Evolutionary conservation across 1,140 invertebrate species (phyloP).

Genomic region (Solenopsis fugax): DNA sequence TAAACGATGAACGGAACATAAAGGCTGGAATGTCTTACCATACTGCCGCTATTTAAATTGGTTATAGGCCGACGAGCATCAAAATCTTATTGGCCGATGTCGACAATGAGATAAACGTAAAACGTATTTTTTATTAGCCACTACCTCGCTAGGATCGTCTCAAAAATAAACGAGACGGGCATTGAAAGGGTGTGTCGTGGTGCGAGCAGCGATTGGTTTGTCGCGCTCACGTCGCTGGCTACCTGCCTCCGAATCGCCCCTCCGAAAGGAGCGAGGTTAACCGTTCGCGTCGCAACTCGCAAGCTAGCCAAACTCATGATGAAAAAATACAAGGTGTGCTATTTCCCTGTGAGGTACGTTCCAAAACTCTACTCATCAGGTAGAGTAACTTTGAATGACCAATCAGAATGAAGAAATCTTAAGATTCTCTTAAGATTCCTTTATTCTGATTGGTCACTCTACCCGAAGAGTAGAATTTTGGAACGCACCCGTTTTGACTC

Average conservation of each 20-base stretch:
- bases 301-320: too few relatives aligned
- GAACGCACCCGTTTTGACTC: too few relatives aligned
- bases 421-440: too few relatives aligned
- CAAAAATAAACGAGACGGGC: slow-evolving; percentile 79
- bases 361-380: too few relatives aligned
- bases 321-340: too few relatives aligned
- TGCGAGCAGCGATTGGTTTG: slow-evolving; percentile 54
- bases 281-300: background rate
- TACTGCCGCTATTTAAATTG: slow-evolving; percentile 50
- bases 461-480: too few relatives aligned
- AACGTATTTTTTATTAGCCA: slow-evolving; percentile 30
- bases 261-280: slow-evolving; percentile 49
- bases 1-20: background rate
- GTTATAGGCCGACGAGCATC: slow-evolving; percentile 61
- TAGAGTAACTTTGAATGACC: too few relatives aligned
- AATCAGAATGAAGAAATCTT: too few relatives aligned
- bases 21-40: slow-evolving; percentile 31
- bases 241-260: background rate
- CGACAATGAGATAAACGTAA: slow-evolving; percentile 32
- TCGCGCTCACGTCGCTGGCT: slow-evolving; percentile 24
- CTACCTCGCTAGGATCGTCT: slow-evolving; percentile 63
- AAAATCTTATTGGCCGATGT: slow-evolving; percentile 38
- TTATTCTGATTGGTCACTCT: too few relatives aligned
- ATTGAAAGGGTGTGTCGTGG: slow-evolving; percentile 85
- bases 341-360: too few relatives aligned